A percentile compares a stretch with the other conserved stretches of the same genome.
Evolutionary conservation across 2,113 vertebrate species (phyloP).

Genomic region (Pionites leucogaster): DNA sequence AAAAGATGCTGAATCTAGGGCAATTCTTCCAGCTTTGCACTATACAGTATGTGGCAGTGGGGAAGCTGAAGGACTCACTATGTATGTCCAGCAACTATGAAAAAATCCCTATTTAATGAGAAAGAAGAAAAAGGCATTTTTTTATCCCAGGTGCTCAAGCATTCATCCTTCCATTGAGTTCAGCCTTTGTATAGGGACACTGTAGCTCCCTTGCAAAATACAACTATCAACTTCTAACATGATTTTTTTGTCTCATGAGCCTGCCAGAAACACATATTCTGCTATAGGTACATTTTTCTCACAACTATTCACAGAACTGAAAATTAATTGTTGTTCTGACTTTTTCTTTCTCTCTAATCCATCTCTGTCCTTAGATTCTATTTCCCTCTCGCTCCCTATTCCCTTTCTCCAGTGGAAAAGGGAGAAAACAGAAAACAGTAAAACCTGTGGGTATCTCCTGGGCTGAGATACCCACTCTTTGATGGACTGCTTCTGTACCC

Average conservation of each 20-base stretch:
- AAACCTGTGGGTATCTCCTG: not conserved
- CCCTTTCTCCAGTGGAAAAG: not conserved
- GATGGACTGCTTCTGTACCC: not conserved
- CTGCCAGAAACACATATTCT: not conserved
- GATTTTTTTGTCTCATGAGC: not conserved
- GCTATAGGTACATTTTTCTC: not conserved
- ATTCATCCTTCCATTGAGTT: not conserved
- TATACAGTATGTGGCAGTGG: not conserved
- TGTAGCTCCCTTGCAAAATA: not conserved
- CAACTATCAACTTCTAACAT: not conserved
- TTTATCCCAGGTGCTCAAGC: not conserved
- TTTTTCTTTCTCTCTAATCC: not conserved
- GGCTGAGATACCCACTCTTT: not conserved
- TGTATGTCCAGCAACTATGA: not conserved
- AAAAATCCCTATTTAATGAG: not conserved
- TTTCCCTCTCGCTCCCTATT: not conserved
- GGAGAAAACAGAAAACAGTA: not conserved
- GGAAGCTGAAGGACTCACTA: not conserved
- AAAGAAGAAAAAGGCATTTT: not conserved
- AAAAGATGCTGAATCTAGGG: conserved; percentile 11
- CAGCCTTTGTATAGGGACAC: not conserved
- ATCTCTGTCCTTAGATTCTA: not conserved
- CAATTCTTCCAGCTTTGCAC: conserved; percentile 8
- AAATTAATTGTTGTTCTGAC: not conserved
- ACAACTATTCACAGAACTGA: not conserved